Base-by-base conservation (phyloP, 2,797 vertebrate species). In the Brotula barbata region DNA sequence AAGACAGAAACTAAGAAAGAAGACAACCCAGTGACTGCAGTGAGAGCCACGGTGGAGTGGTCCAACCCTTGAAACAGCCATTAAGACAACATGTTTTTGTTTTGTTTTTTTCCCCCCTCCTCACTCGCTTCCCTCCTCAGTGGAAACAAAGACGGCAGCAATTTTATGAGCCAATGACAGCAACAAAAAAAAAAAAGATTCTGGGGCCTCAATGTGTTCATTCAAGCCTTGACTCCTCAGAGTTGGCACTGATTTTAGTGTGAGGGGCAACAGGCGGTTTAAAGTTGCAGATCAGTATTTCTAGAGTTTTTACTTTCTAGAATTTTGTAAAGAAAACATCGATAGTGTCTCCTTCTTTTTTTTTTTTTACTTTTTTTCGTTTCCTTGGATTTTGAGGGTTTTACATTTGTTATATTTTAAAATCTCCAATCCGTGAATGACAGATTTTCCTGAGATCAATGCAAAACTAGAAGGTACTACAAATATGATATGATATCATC, bases 151-250 rank as follows among this genome's bases (percentile, higher is more conserved):
- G 62, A 70, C 87, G 76, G 84, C 84, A 82, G 82, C 74, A 58
- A 84, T 90, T 91, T 91, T 92, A 90, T 89, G 85, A 91, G 87
- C 88, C 89, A 90, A 80, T 86, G 83, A 90, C 88, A 88, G 86
- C 71, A 77, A 36, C 3, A 36, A 86, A 90, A 86, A 79, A 36
- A 14, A 36, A 86, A 90, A 86, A 79, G 83, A 90, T 89, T 88
- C 84, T 52, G 78, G 80, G 80, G 68, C 78, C 78, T 88, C 76
- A 89, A 84, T 84, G 84, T 83, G 82, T 68, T 79, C 86, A 89
- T 90, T 91, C 80, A 89, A 72, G 69, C 82, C 73, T 74, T 59
- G 55, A 69, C 71, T 83, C 81, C 81, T 82, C 48, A 77, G 74
- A 70, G 68, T 87, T 91, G 89, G 89, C 88, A 88, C 58, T 22